A percentile compares a stretch with the other conserved stretches of the same genome.
phyloP scores from a whole-genome alignment of 2,888 invertebrate species.

The Tanaodytes sp. region DNA sequence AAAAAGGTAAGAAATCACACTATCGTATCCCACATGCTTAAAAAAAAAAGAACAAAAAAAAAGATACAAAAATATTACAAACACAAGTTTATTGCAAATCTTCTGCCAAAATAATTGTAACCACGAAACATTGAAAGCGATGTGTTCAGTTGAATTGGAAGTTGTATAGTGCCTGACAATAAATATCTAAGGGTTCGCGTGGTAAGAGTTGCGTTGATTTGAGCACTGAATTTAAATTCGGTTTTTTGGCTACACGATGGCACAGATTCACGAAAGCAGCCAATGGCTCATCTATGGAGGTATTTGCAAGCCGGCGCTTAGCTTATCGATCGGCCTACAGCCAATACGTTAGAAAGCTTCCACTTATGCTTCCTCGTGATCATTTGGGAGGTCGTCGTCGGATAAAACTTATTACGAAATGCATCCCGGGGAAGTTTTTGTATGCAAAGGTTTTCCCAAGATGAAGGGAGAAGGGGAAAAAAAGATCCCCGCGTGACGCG shows the following conservation, averaged over 20 bases:
- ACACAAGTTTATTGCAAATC: too few relatives aligned
- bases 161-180: too few relatives aligned
- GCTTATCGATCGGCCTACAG: slow-evolving; percentile 58
- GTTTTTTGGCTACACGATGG: slow-evolving; percentile 13
- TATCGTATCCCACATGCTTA: too few relatives aligned
- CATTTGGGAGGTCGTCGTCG: slow-evolving; percentile 40
- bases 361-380: slow-evolving; percentile 45
- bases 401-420: slow-evolving; percentile 56
- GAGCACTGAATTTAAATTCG: slow-evolving; percentile 25
- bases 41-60: too few relatives aligned
- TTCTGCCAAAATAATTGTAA: too few relatives aligned
- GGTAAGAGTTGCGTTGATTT: slow-evolving; percentile 30
- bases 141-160: too few relatives aligned
- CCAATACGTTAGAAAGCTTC: slow-evolving; percentile 60
- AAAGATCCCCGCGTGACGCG: slow-evolving; percentile 28
- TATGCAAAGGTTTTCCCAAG: slow-evolving; percentile 50
- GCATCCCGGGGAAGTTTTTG: slow-evolving; percentile 52
- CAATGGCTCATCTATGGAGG: slow-evolving; percentile 34
- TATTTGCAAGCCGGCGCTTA: slow-evolving; percentile 47
- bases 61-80: too few relatives aligned
- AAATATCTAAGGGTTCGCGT: too few relatives aligned
- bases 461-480: slow-evolving; percentile 26
- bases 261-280: slow-evolving; percentile 29
- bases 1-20: too few relatives aligned
- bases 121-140: too few relatives aligned